A percentile compares a stretch with the other conserved stretches of the same genome.
Evolutionary conservation across 2,888 invertebrate genomes (phyloP).

Genomic region (Volucella inanis): DNA sequence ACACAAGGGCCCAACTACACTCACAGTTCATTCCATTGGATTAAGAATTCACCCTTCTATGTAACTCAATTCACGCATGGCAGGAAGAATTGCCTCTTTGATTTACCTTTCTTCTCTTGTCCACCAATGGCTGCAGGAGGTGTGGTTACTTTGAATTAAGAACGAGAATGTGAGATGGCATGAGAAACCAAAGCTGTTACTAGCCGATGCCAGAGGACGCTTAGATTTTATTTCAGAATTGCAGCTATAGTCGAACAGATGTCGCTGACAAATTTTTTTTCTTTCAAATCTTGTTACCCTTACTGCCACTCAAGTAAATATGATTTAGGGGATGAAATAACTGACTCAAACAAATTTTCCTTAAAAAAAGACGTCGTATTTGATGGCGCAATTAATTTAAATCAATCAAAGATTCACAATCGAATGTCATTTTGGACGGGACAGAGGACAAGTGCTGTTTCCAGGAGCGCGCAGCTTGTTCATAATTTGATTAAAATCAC

Average conservation of each 20-base stretch:
- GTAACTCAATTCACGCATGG: conserved; percentile 41
- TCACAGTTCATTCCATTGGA: neutral
- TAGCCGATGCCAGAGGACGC: conserved; percentile 33
- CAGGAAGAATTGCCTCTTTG: neutral
- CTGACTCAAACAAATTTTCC: no score
- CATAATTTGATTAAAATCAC: conserved; percentile 60
- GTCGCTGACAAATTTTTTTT: neutral
- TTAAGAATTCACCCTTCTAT: neutral
- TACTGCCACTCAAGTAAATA: neutral
- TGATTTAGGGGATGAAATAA: no score
- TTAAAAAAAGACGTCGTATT: conserved; percentile 12
- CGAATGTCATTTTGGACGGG: conserved; percentile 2
- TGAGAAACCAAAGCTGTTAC: neutral
- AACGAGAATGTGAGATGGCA: conserved; percentile 14
- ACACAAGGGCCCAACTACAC: no score
- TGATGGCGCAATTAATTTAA: conserved; percentile 62
- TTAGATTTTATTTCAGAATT: neutral
- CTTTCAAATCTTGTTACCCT: neutral
- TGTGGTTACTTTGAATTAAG: conserved; percentile 30
- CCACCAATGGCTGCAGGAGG: conserved; percentile 45
- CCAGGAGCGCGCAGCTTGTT: conserved; percentile 3
- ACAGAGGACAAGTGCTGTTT: conserved; percentile 7
- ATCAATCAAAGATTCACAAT: conserved; percentile 50
- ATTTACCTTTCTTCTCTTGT: neutral
- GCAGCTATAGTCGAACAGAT: conserved; percentile 1